Evolutionary conservation across 2,888 invertebrate species (phyloP), one percentile per base, ranked within the genome.

Genomic region (Hylaea fasciaria): DNA sequence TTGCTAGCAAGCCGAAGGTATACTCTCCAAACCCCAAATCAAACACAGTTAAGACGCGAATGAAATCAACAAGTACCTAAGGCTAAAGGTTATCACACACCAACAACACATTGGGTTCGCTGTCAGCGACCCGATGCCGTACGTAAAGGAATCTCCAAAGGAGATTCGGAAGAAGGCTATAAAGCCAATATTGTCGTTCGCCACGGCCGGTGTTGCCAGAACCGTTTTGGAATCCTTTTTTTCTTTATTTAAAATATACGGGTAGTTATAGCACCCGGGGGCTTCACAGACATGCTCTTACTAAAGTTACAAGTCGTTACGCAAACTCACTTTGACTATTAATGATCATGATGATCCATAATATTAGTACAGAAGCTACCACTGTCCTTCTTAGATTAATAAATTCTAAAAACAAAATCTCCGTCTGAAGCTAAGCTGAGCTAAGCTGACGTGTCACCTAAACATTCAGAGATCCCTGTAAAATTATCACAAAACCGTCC

Each of bases 141-240:
- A 55, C 54, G 61, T 49, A 54, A 47, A 43, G 57, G 56, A 65
- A 62, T 62, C 59, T 62, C 59, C 17, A 60, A 62, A 57, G 65
- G 54, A 46, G 48, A 48, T 53, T 53, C 48, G 44, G 44, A 53
- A 58, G 47, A 17, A 52, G 44, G 12, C 49, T 46, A 60, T 52
- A 58, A 64, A 60, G 50, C 57, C 65, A 64, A 64, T 68, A 66
- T 64, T 65, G 59, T 61, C 61, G 57, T 50, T n/a, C 17, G 44
- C 29, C 10, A 12, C 9, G 22, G 32, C 16, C 44, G 46, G 53
- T 48, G 52, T 58, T 48, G 53, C 58, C 29, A 53, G 47, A 22
- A 37, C 43, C 1, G 32, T 32, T 8, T 32, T 32, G 9, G 32
- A 1, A 32, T 9, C 32, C 32, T 10, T 9, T 9, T 9, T 32